Evolutionary conservation across 2,113 vertebrate species (phyloP).

Genomic region (Campylomormyrus tamandua): DNA sequence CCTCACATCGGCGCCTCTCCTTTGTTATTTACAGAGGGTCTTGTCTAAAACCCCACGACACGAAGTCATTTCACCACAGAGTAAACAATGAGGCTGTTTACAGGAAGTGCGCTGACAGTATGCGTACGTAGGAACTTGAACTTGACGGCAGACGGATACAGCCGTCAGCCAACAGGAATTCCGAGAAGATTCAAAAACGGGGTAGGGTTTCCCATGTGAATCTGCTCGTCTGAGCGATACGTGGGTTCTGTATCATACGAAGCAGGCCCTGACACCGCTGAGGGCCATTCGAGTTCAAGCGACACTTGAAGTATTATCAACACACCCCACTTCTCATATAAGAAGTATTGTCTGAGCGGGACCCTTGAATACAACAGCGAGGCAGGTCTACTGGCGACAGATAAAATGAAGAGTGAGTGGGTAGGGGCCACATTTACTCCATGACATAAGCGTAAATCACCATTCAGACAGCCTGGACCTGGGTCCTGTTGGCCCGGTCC

Average conservation of each 20-base stretch:
- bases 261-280: neutral
- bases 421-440: neutral
- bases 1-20: neutral
- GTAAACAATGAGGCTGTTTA: neutral
- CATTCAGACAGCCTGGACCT: neutral
- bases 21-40: neutral
- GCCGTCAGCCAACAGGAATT: neutral
- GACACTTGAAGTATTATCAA: neutral
- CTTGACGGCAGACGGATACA: neutral
- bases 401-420: neutral
- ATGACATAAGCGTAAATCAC: neutral
- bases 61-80: neutral
- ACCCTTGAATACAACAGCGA: neutral
- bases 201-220: neutral
- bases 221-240: neutral
- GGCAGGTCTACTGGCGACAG: neutral
- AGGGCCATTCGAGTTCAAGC: neutral
- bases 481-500: neutral
- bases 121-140: neutral
- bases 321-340: neutral
- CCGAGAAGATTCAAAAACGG: neutral
- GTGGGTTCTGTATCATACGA: neutral
- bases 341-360: neutral
- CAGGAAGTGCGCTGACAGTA: neutral
- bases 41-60: neutral